phyloP scores from a whole-genome alignment of 1,140 invertebrate species.

The Lethocerus indicus region DNA sequence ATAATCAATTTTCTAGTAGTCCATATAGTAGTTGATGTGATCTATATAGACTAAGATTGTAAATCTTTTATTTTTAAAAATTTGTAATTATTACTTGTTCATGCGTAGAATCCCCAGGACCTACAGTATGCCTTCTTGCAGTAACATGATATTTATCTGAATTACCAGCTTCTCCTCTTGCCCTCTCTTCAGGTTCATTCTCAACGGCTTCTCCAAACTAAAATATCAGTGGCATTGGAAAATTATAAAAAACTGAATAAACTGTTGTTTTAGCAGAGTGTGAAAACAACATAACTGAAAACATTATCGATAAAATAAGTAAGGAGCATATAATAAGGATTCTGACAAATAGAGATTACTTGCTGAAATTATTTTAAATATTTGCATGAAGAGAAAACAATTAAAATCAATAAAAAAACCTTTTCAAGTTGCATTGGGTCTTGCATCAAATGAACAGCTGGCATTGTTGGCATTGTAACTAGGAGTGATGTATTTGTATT shows the following conservation, averaged over 20 bases:
- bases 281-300: not conserved
- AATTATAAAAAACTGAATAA: not conserved
- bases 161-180: conserved; percentile 13
- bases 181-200: conserved; percentile 34
- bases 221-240: conserved; percentile 19
- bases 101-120: conserved; percentile 72
- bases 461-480: conserved; percentile 38
- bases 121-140: conserved; percentile 76
- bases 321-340: not conserved
- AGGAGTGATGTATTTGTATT: conserved; percentile 22
- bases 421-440: conserved; percentile 45
- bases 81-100: conserved; percentile 30
- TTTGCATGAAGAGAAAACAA: not conserved
- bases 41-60: not conserved
- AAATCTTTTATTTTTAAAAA: not conserved
- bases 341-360: not conserved
- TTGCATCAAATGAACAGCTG: conserved; percentile 37
- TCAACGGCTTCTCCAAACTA: conserved; percentile 43
- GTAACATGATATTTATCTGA: conserved; percentile 27
- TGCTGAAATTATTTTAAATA: conserved; percentile 5
- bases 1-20: not conserved
- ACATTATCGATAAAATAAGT: not conserved
- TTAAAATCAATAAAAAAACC: conserved; percentile 24
- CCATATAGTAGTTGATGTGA: not conserved
- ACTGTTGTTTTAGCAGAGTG: not conserved